phyloP scores from a whole-genome alignment of 2,797 vertebrate species.

The Champsocephalus gunnari region DNA sequence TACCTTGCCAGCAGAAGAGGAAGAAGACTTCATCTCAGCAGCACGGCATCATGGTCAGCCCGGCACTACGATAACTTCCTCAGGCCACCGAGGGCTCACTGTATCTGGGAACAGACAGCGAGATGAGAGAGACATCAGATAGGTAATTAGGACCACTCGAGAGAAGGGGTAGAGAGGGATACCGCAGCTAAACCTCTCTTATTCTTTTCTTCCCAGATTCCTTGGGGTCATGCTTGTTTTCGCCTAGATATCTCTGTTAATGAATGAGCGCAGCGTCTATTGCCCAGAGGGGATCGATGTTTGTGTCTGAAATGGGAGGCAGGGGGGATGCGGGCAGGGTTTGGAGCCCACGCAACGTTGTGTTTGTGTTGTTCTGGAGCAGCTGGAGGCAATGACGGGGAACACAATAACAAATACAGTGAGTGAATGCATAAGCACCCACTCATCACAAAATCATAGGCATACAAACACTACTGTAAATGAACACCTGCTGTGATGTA shows the following conservation, averaged over 20 bases:
- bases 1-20: constrained; percentile 44
- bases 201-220: constrained; percentile 47
- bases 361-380: constrained; percentile 75
- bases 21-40: constrained; percentile 33
- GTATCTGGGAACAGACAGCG: constrained; percentile 56
- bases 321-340: constrained; percentile 20
- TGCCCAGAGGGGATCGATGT: constrained; percentile 61
- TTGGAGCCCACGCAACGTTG: constrained; percentile 45
- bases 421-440: constrained; percentile 69
- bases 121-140: constrained; percentile 79
- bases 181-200: constrained; percentile 59
- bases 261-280: constrained; percentile 65
- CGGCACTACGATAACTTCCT: constrained; percentile 23
- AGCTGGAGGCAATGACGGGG: constrained; percentile 79
- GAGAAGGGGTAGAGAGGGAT: constrained; percentile 61
- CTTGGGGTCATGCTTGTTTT: constrained; percentile 73
- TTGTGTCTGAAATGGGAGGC: constrained; percentile 55
- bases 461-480: constrained; percentile 58
- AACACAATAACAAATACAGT: constrained; percentile 74
- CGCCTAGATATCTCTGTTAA: constrained; percentile 78
- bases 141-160: constrained; percentile 77
- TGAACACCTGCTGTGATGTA: constrained; percentile 66
- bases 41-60: constrained; percentile 40
- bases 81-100: constrained; percentile 38
- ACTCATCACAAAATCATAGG: constrained; percentile 69